These are phyloP conservation scores for Parthenolecanium corni DNA, from an alignment of 2,888 invertebrate genomes.

Conservation along the genomic window DNA sequence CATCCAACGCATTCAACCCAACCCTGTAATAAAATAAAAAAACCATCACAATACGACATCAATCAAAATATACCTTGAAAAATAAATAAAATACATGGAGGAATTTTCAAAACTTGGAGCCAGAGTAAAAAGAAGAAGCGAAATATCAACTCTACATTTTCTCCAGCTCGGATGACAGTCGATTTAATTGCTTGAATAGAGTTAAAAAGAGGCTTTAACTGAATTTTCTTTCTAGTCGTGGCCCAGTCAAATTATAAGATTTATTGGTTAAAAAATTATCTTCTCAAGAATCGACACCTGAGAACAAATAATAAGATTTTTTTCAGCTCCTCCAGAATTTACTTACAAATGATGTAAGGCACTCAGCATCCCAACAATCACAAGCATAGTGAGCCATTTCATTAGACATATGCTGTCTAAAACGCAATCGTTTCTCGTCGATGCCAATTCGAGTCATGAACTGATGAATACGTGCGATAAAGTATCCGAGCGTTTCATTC, in stretches of 20 bases:
- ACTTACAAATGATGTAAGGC: conserved; percentile 78
- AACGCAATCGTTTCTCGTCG: conserved; percentile 70
- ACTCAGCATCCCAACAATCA: conserved; percentile 99
- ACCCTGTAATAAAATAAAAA: conserved; percentile 46
- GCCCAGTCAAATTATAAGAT: too few species aligned
- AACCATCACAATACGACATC: not conserved
- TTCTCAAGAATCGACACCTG: too few species aligned
- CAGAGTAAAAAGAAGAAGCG: not conserved
- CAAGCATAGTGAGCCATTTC: conserved; percentile 99
- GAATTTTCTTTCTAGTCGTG: too few species aligned
- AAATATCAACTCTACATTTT: not conserved
- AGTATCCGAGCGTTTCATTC: conserved; percentile 95
- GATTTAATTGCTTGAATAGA: too few species aligned
- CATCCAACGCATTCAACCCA: conserved; percentile 99
- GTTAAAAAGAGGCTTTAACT: too few species aligned
- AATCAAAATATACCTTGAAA: not conserved
- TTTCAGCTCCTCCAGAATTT: not conserved
- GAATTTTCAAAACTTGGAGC: not conserved
- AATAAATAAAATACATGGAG: not conserved
- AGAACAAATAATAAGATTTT: not conserved
- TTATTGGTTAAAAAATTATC: too few species aligned
- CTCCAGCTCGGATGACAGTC: too few species aligned
- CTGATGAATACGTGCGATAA: conserved; percentile 86
- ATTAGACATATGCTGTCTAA: conserved; percentile 96
- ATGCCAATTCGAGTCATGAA: conserved; percentile 83